Base-by-base conservation (phyloP, 2,888 invertebrate species). In the Xanthia icteritia region DNA sequence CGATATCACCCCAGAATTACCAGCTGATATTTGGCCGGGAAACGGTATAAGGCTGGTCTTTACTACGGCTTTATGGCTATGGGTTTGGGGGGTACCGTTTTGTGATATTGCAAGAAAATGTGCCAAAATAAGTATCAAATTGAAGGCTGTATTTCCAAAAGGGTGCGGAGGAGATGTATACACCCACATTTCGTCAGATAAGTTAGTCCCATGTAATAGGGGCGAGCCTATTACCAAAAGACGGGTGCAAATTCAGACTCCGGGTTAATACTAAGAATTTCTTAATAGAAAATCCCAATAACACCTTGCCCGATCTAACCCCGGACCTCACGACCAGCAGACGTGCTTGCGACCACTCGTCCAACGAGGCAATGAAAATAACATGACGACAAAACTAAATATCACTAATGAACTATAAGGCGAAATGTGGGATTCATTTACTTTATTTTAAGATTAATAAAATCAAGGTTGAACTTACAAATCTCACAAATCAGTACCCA, bases 11-110 rank as follows among this genome's bases (percentile, higher is more conserved):
- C 98, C 98, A 98, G 98, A 99, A 99, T 99, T 99, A 99, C 99
- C 99, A 99, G 99, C 99, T 99, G 99, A 99, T 99, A 99, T 99
- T 99, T 98, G 97, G 97, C 94, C 94, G 90, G 89, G 86, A 39
- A 70, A 85, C 94, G 86, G 89, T 76, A 81, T 76, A 39, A 80
- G 69, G 76, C 73, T 73, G 81, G 73, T 81, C 79, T 87, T 76
- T 81, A 82, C 65, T 84, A 78, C 67, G 65, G 70, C 69, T 72
- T 71, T 83, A 76, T 74, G 67, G 73, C 64, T 77, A 77, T 56
- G 70, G 60, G 20, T 60, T 64, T 39, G 9, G n/a, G 31, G 68
- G 42, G 69, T 61, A 81, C 66, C 68, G 82, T 80, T 79, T 86
- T 78, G 78, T 68, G 64, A 72, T 11, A 5, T 11, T 15, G 45